Evolutionary conservation across 2,888 invertebrate genomes (phyloP).

Genomic region (Nycteola revayana): DNA sequence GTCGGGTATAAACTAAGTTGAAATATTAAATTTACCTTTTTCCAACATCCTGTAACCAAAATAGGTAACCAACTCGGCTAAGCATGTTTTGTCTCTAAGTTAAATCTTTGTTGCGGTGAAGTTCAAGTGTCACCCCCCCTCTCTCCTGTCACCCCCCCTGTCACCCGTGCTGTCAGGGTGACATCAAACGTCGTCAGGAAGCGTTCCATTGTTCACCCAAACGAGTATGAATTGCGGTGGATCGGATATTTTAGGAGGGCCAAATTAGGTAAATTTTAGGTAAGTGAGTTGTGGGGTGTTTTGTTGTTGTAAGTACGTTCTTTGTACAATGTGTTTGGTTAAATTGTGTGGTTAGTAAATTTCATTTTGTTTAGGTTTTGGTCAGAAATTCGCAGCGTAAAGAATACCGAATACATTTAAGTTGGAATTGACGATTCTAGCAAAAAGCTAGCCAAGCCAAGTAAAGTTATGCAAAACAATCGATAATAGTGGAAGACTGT

Average conservation of each 20-base stretch:
- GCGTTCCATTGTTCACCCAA: slow-evolving; percentile 44
- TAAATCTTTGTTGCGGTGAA: slow-evolving; percentile 66
- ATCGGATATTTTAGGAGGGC: slow-evolving; percentile 23
- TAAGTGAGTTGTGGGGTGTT: slow-evolving; percentile 16
- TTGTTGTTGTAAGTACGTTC: no score
- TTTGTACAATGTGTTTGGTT: no score
- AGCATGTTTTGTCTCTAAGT: slow-evolving; percentile 73
- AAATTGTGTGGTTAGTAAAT: no score
- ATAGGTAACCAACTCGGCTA: slow-evolving; percentile 64
- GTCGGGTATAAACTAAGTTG: no score
- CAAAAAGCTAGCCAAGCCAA: no score
- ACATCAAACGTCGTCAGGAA: slow-evolving; percentile 62
- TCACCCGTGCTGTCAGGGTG: slow-evolving; percentile 47
- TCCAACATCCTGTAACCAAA: slow-evolving; percentile 47
- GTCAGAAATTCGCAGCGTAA: no score
- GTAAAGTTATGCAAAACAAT: no score
- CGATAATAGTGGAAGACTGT: no score
- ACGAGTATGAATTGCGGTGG: slow-evolving; percentile 13
- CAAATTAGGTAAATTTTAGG: slow-evolving; percentile 11
- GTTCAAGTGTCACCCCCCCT: slow-evolving; percentile 35
- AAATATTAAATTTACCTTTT: no score
- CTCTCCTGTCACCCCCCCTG: slow-evolving; percentile 11
- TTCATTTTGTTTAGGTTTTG: no score
- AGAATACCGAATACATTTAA: no score
- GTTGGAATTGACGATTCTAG: no score